Evolutionary conservation across 2,888 invertebrate genomes (phyloP), one percentile per base, ranked within the genome.

Genomic region (Dicycla oo): DNA sequence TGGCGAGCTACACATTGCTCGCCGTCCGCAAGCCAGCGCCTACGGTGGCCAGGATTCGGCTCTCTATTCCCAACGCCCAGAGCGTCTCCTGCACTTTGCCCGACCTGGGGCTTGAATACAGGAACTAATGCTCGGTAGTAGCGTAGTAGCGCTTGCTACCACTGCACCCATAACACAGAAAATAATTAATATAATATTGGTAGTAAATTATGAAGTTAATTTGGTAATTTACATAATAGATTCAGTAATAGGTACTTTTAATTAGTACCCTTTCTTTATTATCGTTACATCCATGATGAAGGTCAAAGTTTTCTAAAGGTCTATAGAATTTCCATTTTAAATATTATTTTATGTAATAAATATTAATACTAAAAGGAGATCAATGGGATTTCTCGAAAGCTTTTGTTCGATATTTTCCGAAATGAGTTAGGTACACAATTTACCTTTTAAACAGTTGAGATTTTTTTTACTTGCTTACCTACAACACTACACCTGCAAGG

Each of bases 241-340:
- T 56, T n/a, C 11, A 20, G 0, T 45, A 49, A n/a, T n/a, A n/a
- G n/a, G n/a, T n/a, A n/a, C n/a, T n/a, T n/a, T n/a, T n/a, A n/a
- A 51, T 54, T 1, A 30, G 18, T 26, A 73, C 8, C 23, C 26
- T 34, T 43, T 49, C 3, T 58, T n/a, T 30, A 66, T 20, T 38
- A 58, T 26, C 6, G 13, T 63, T 43, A 30, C 30, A n/a, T n/a
- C n/a, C n/a, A 53, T 74, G n/a, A 60, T 30, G 23, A 54, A 49
- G 47, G 30, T 18, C n/a, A 30, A 34, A 26, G 15, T 49, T 75
- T 34, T 40, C 5, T 47, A 34, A 60, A 30, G 6, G 10, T 10
- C 11, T 10, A 53, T 13, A 45, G 20, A 45, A 47, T 51, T 47
- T 47, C 3, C 18, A 43, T 74, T 75, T 67, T 54, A 2, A 51